Base-by-base conservation (phyloP, 2,888 invertebrate genomes). In the Melitaea athalia region DNA sequence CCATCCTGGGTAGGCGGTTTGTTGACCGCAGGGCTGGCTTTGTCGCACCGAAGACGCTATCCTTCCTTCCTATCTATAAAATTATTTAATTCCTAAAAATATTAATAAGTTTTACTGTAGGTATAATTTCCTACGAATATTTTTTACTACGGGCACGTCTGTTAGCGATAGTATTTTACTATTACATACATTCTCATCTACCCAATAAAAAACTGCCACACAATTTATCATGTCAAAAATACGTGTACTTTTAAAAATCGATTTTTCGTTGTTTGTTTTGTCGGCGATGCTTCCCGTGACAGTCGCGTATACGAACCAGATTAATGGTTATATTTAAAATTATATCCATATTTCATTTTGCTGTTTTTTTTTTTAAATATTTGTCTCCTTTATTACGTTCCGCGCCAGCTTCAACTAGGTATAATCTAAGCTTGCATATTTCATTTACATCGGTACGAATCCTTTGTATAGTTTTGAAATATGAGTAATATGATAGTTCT, bases 291-390 rank as follows among this genome's bases (percentile, higher is more conserved):
- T 45, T 73, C 71, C 72, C 78, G 85, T 83, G 86, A 87, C 90
- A 86, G 85, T 79, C 76, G 78, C 81, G 85, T 84, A 83, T 82
- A 83, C 81, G 83, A 84, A 83, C 83, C 83, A 89, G 90, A 92
- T 91, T 90, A 92, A 92, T 91, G 90, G 88, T 81, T 87, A 87
- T 89, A 90, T 91, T 92, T 77, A 89, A 91, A 92, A 91, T 91
- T 87, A 86, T 88, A 85, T 84, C 74, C 82, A 82, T 86, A 84
- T 85, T 86, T 84, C 83, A 83, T 83, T 80, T 33, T 53, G 31
- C 31, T 83, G 81, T 85, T 86, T 85, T 80, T 81, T 38, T 57
- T 57, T 57, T 42, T 4, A 15, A 57, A 78, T 81, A 82, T 78
- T 80, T 78, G 82, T 77, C 79, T 72, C 77, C 78, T 76, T 77